These are phyloP conservation scores for Eudyptes chrysolophus DNA, from an alignment of 2,113 vertebrate genomes.

Conservation along the genomic window DNA sequence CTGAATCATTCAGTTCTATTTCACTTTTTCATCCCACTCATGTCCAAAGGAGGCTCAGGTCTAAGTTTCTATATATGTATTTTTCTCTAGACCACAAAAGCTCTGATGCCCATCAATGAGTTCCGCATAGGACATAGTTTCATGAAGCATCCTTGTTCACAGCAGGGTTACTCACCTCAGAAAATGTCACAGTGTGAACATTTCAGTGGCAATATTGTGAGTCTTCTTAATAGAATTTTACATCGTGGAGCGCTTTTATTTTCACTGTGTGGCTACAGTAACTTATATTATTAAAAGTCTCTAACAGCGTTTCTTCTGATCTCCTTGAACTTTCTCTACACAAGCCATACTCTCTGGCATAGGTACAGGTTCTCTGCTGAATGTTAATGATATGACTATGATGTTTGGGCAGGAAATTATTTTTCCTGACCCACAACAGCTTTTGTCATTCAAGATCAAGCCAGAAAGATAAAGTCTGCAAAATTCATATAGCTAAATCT, in stretches of 20 bases:
- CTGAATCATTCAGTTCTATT: constrained; percentile 15
- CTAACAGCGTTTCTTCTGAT: background rate
- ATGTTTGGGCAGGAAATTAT: background rate
- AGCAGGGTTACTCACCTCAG: background rate
- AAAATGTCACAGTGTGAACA: background rate
- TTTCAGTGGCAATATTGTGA: background rate
- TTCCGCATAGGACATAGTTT: background rate
- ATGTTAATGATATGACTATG: background rate
- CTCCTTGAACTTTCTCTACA: background rate
- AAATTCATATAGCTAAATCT: background rate
- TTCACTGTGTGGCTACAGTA: background rate
- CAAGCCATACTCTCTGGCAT: background rate
- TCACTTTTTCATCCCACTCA: background rate
- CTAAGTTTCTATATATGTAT: background rate
- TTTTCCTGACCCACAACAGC: background rate
- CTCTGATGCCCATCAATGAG: background rate
- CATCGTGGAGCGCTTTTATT: background rate
- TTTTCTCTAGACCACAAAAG: background rate
- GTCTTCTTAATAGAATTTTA: background rate
- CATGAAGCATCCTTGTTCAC: background rate
- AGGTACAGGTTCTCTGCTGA: background rate
- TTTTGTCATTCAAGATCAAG: background rate
- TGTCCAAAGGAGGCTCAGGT: background rate
- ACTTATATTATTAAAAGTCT: background rate
- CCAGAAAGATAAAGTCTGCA: background rate